Evolutionary conservation across 1,140 invertebrate genomes (phyloP).

Genomic region (Platyscapa corneri): DNA sequence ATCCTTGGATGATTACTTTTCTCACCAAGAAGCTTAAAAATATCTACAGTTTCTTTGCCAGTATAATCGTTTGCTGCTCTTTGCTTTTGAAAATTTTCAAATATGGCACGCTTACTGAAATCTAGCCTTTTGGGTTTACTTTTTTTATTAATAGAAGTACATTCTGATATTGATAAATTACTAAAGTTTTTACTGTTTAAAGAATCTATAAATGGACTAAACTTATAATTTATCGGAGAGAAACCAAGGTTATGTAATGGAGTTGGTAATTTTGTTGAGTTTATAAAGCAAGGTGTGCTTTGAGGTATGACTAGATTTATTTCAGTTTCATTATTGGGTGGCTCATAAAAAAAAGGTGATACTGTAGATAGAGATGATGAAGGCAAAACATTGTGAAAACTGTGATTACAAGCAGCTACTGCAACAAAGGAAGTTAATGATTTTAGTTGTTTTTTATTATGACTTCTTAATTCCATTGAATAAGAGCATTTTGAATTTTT

Average conservation of each 20-base stretch:
- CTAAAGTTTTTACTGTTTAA: constrained; percentile 15
- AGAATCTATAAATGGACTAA: constrained; percentile 6
- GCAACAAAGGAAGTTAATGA: background rate
- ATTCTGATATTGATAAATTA: constrained; percentile 33
- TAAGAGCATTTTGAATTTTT: background rate
- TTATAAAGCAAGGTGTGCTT: constrained; percentile 5
- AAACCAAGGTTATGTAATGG: constrained; percentile 8
- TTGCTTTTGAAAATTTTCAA: constrained; percentile 42
- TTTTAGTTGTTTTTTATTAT: constrained; percentile 6
- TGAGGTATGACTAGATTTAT: constrained; percentile 38
- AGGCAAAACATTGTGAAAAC: constrained; percentile 1
- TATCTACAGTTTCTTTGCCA: constrained; percentile 62
- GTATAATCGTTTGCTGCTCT: constrained; percentile 60
- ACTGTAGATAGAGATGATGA: background rate
- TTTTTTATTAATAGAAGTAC: constrained; percentile 55
- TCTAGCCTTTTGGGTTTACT: constrained; percentile 68
- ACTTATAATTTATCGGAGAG: constrained; percentile 33
- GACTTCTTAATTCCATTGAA: constrained; percentile 39
- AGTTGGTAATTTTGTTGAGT: constrained; percentile 12
- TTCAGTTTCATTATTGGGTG: background rate
- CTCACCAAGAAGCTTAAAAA: constrained; percentile 65
- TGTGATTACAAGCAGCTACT: background rate
- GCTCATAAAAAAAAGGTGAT: constrained; percentile 2
- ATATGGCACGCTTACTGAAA: constrained; percentile 58
- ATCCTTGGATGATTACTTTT: constrained; percentile 67